These are phyloP conservation scores for Caranx melampygus DNA, from an alignment of 2,113 vertebrate genomes.

Conservation along the genomic window DNA sequence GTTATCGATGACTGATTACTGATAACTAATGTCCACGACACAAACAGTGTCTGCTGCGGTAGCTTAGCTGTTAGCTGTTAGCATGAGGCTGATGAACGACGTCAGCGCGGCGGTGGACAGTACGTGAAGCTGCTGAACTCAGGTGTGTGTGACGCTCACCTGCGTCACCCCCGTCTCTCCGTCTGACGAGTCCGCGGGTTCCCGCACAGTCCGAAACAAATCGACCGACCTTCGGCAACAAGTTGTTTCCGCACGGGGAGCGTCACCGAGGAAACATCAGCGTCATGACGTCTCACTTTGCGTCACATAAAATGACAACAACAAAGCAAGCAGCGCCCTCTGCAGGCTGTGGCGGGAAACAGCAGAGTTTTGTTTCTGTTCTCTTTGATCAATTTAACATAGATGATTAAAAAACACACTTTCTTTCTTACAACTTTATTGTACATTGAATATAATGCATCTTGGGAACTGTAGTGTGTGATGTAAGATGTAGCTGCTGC, in stretches of 20 bases:
- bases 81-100: neutral
- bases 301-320: neutral
- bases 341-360: neutral
- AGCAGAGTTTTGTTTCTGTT: too few relatives aligned
- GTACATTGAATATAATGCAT: too few relatives aligned
- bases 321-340: constrained; percentile 4
- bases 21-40: too few relatives aligned
- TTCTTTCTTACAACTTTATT: too few relatives aligned
- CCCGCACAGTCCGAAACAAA: neutral
- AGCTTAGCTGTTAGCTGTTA: constrained; percentile 20
- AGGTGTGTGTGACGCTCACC: constrained; percentile 18
- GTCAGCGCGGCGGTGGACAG: neutral
- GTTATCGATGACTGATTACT: too few relatives aligned
- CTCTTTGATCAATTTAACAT: too few relatives aligned
- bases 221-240: neutral
- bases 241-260: constrained; percentile 1
- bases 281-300: constrained; percentile 43
- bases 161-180: neutral
- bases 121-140: rapidly evolving
- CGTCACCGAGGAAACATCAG: constrained; percentile 10
- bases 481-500: too few relatives aligned
- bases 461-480: too few relatives aligned
- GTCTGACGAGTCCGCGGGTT: neutral
- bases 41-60: neutral
- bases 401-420: too few relatives aligned